Conservation (phyloP, 2,113 vertebrate genomes). For the Australoheros scitulus region DNA sequence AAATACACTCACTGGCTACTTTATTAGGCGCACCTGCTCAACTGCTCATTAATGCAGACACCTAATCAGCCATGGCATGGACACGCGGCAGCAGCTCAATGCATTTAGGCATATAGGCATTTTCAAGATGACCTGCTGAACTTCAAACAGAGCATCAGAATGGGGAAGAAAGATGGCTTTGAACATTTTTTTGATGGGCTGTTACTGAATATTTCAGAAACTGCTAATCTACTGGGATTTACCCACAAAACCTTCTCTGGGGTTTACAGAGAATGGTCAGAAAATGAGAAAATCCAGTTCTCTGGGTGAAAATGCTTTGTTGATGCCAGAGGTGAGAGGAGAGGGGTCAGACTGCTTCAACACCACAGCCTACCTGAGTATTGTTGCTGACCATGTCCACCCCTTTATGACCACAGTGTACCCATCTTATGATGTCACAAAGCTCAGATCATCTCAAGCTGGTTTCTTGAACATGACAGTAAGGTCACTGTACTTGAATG, state of each 20-base stretch:
- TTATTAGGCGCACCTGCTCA: background rate
- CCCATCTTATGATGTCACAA: background rate
- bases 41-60: background rate
- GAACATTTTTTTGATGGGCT: background rate
- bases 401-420: background rate
- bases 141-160: conserved; percentile 1
- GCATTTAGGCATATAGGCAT: background rate
- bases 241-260: background rate
- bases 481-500: background rate
- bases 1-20: background rate
- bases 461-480: background rate
- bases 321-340: background rate
- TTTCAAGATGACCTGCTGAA: background rate
- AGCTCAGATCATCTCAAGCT: no score
- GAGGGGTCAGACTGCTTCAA: background rate
- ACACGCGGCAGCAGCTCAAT: background rate
- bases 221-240: background rate
- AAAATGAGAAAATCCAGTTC: background rate
- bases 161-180: background rate
- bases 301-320: background rate
- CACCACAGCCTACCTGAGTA: background rate
- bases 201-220: background rate
- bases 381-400: background rate
- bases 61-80: background rate
- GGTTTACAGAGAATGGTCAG: background rate